Evolutionary conservation across 2,888 invertebrate genomes (phyloP), one percentile per base, ranked within the genome.

Genomic region (Plebejus argus): DNA sequence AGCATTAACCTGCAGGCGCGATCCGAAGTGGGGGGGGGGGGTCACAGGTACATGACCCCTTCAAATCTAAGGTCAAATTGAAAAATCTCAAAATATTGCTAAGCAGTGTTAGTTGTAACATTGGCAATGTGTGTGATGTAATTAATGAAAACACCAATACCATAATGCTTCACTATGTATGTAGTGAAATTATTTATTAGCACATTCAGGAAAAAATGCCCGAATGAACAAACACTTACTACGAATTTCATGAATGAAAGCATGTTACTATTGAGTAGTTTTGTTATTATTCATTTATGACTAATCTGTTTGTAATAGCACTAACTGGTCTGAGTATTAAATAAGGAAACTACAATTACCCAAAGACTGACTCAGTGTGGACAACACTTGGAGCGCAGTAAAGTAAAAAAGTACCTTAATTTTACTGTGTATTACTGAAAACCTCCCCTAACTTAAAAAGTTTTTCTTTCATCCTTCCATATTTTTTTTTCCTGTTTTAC

Each of bases 281-380:
- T 74, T 74, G 74, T 74, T 74, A 49, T 74, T 53, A 74, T 74
- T 49, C 12, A 74, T 53, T 49, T 53, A 74, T 74, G 74, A 74
- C 49, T 74, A 74, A 74, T 74, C 49, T 23, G 7, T 28, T 49
- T 74, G 49, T 74, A 28, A 53, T 23, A 74, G 49, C 39, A 20
- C 23, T 72, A 45, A 72, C 72, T 20, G 20, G 35, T 72, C 71
- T 3, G 23, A 12, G 20, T 45, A 39, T 20, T 45, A 20, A 20
- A 45, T 39, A 72, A 72, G 71, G 71, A 71, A 71, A 39, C 71
- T 71, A 71, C 35, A 71, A 71, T 71, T 71, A 71, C 39, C n/a
- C 71, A 35, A 39, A 39, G n/a, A 35, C 71, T 71, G 39, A 71
- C 71, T 71, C 71, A 71, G n/a, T 71, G 39, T 39, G 35, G 35